Conservation (phyloP, 2,888 invertebrate species). For the Hypomecis punctinalis region DNA sequence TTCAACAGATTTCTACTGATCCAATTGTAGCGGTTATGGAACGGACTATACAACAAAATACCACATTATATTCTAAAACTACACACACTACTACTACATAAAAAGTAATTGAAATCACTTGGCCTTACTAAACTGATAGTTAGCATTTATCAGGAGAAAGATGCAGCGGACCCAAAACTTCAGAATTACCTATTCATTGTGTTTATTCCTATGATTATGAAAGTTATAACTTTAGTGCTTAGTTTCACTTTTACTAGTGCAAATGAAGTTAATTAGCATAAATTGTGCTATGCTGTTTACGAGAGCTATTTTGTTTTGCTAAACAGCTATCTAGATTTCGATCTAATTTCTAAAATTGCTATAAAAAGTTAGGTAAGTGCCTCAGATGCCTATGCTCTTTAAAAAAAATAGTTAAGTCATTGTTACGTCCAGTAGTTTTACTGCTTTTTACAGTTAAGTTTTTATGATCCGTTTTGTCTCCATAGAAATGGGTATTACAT, state of each 20-base stretch:
- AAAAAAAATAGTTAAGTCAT: not conserved
- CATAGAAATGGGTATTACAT: no score
- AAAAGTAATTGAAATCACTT: no score
- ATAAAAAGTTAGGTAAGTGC: not conserved
- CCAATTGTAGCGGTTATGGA: no score
- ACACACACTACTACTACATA: no score
- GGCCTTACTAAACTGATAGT: not conserved
- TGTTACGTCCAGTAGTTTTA: no score
- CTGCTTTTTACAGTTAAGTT: no score
- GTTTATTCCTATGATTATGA: conserved; percentile 34
- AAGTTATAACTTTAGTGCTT: conserved; percentile 33
- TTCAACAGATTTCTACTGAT: no score
- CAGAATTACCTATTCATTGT: conserved; percentile 22
- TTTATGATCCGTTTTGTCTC: no score
- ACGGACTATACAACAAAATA: no score
- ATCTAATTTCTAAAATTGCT: conserved; percentile 14
- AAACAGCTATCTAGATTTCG: conserved; percentile 4
- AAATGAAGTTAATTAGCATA: conserved; percentile 30
- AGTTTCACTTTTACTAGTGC: conserved; percentile 36
- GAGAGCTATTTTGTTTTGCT: conserved; percentile 18
- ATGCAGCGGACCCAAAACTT: conserved; percentile 6
- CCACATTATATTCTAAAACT: no score
- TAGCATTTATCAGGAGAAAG: conserved; percentile 11
- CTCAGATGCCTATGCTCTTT: not conserved
- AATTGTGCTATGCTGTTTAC: conserved; percentile 18